Base-by-base conservation (phyloP, 2,888 invertebrate species). In the Eremobia ochroleuca region DNA sequence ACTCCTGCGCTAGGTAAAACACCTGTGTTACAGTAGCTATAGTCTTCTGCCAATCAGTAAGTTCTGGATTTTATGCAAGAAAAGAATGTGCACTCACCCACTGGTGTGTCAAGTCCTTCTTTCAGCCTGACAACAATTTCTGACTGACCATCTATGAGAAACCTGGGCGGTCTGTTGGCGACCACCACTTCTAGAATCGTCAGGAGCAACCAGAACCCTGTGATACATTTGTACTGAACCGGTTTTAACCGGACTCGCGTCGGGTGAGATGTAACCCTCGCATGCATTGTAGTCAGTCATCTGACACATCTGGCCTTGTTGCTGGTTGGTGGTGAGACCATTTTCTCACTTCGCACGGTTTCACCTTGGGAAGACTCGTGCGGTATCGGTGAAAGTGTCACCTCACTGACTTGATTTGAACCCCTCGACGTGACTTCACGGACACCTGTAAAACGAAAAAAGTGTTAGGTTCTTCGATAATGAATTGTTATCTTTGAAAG, bases 121-220 rank as follows among this genome's bases (percentile, higher is more conserved):
- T 98, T 98, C 91, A 99, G 97, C 93, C 98, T 97, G 90, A 99
- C 97, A 85, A 99, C 99, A 90, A 99, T 99, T 97, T 99, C 99
- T 86, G 98, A 98, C 94, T 98, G 98, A 81, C 98, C 98, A 91
- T 98, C 98, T 93, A 98, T 98, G 77, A 98, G 97, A 94, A 99
- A 99, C 83, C 98, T 97, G n/a, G 99, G 99, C 66, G 99, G 98
- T 90, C 98, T 97, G 97, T 99, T 99, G 82, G 97, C 97, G n/a
- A 90, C 86, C 15, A 90, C 86, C 2, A 90, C 93, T 79, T 88
- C 87, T 73, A 92, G 89, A 59, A 93, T 85, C 43, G 91, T 84
- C 69, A 94, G 77, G 69, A 95, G 79, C 86, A 95, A 68, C 83
- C 91, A 90, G 77, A 90, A 72, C 73, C 91, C 90, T 82, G 75